phyloP scores from a whole-genome alignment of 2,888 invertebrate species.

The Aethes cnicana region DNA sequence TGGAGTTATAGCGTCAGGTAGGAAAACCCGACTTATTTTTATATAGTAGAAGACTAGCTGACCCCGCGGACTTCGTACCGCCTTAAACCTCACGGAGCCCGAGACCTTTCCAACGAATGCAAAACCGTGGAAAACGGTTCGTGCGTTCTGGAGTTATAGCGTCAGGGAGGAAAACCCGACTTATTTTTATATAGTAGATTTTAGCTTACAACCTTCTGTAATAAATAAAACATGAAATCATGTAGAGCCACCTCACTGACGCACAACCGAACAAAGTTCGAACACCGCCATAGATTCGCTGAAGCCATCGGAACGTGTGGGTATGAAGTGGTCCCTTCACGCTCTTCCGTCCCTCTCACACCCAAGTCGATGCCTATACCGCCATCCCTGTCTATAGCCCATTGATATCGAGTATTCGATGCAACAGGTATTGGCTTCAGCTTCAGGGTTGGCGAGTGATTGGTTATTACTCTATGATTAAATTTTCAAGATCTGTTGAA shows the following conservation, averaged over 20 bases:
- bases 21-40: too few relatives aligned
- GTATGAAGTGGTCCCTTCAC: slow-evolving; percentile 71
- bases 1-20: too few relatives aligned
- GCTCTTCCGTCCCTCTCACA: slow-evolving; percentile 50
- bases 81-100: too few relatives aligned
- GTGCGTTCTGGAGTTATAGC: too few relatives aligned
- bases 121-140: too few relatives aligned
- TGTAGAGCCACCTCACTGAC: slow-evolving; percentile 55
- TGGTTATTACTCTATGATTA: slow-evolving; percentile 44
- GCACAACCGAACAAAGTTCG: slow-evolving; percentile 55
- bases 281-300: slow-evolving; percentile 75
- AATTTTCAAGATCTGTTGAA: too few relatives aligned
- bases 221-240: slow-evolving; percentile 17
- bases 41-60: too few relatives aligned
- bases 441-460: slow-evolving; percentile 70
- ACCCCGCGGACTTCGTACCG: too few relatives aligned
- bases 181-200: too few relatives aligned
- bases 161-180: too few relatives aligned
- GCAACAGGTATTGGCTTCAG: slow-evolving; percentile 79
- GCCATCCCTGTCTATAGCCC: slow-evolving; percentile 55
- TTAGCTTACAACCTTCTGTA: too few relatives aligned
- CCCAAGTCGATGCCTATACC: slow-evolving; percentile 34
- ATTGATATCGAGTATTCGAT: slow-evolving; percentile 80
- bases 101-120: too few relatives aligned
- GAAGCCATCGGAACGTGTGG: slow-evolving; percentile 76